phyloP scores from a whole-genome alignment of 2,888 invertebrate genomes.

The Steromphala cineraria region DNA sequence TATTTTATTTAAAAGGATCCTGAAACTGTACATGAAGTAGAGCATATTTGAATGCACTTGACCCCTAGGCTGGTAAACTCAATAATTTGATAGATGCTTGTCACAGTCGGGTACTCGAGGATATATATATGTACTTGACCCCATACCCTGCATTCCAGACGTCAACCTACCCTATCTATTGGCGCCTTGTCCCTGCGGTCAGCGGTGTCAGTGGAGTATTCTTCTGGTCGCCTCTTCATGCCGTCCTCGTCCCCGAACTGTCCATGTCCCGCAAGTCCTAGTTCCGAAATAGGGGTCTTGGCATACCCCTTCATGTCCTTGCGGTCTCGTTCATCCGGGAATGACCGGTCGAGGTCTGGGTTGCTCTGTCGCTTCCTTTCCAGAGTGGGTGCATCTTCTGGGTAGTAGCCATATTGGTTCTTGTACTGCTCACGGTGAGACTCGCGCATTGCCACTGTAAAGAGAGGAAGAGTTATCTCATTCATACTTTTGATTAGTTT shows the following conservation, averaged over 20 bases:
- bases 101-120: too few relatives aligned
- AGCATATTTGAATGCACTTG: too few relatives aligned
- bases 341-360: slow-evolving; percentile 7
- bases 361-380: background rate
- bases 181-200: slow-evolving; percentile 34
- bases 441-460: slow-evolving; percentile 27
- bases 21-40: too few relatives aligned
- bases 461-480: background rate
- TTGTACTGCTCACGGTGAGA: slow-evolving; percentile 24
- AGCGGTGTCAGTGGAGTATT: slow-evolving; percentile 25
- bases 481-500: too few relatives aligned
- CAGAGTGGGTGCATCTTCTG: slow-evolving; percentile 8
- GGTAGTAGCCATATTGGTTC: slow-evolving; percentile 18
- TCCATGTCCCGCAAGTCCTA: slow-evolving; percentile 4
- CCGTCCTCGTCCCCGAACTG: background rate
- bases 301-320: slow-evolving; percentile 18
- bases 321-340: slow-evolving; percentile 16
- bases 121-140: too few relatives aligned
- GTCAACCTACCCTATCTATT: slow-evolving; percentile 31
- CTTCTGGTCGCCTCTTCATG: background rate
- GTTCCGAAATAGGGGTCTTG: background rate
- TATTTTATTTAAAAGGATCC: too few relatives aligned
- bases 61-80: too few relatives aligned
- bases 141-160: too few relatives aligned
- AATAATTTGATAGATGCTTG: too few relatives aligned